phyloP scores from a whole-genome alignment of 2,797 vertebrate species.

The Eutrigla gurnardus region DNA sequence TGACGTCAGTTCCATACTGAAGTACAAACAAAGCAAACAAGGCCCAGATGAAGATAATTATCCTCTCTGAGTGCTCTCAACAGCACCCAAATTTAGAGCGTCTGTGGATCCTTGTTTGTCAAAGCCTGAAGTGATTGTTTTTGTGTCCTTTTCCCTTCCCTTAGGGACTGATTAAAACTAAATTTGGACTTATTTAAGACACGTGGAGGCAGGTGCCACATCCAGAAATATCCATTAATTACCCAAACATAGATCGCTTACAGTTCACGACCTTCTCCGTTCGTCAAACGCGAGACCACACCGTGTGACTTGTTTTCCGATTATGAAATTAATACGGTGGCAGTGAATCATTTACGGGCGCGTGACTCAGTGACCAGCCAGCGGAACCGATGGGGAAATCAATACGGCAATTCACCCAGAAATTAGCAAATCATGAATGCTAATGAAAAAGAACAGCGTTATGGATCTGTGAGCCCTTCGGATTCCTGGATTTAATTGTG shows the following conservation, averaged over 20 bases:
- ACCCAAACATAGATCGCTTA: slow-evolving; percentile 37
- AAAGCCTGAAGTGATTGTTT: slow-evolving; percentile 5
- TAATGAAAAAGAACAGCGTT: slow-evolving; percentile 45
- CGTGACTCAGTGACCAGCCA: slow-evolving; percentile 49
- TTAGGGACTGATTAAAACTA: neutral
- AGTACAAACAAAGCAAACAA: slow-evolving; percentile 27
- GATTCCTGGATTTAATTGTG: slow-evolving; percentile 31
- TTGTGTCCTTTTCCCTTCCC: neutral
- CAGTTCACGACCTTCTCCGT: slow-evolving; percentile 19
- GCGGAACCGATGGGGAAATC: slow-evolving; percentile 66
- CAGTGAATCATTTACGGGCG: slow-evolving; percentile 48
- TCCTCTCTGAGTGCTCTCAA: slow-evolving; percentile 31
- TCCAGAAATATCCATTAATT: slow-evolving; percentile 25
- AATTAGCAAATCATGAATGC: slow-evolving; percentile 61
- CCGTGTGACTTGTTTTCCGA: slow-evolving; percentile 46
- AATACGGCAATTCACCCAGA: slow-evolving; percentile 57
- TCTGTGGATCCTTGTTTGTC: slow-evolving; percentile 18
- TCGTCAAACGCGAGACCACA: slow-evolving; percentile 43
- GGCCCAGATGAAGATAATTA: slow-evolving; percentile 45
- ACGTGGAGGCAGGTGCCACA: neutral
- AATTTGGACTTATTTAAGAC: slow-evolving; percentile 13
- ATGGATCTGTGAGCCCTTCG: slow-evolving; percentile 35
- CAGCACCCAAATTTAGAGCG: slow-evolving; percentile 34
- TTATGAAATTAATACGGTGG: slow-evolving; percentile 54
- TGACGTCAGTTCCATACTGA: neutral